Base-by-base conservation (phyloP, 2,888 invertebrate genomes). In the Drosophila nigritarsus region DNA sequence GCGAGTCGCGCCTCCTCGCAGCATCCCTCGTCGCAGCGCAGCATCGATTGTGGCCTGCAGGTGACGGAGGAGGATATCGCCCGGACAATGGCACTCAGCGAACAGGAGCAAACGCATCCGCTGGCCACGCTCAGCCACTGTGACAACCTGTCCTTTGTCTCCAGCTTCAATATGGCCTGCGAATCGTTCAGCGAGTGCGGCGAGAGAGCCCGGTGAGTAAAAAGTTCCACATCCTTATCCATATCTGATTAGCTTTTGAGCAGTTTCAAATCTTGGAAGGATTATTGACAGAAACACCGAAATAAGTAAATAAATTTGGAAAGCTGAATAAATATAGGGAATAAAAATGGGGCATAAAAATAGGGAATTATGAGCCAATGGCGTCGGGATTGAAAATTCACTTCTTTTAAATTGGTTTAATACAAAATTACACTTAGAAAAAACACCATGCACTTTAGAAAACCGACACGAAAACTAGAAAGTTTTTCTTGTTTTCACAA, bases 31-130 rank as follows among this genome's bases (percentile, higher is more conserved):
- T 97, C 97, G 24, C 97, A 97, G 55, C 91, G 92, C 49, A 92
- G 91, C 80, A 92, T 92, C 54, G 93, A 98, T 97, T 92, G 96
- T 70, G 98, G 97, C 84, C 94, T 98, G 63, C 98, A 98, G 94
- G 97, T 97, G 61, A 98, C 97, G 8, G 98, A 98, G 93, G 98
- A 98, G 93, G 98, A 98, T 91, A 98, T 98, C 73, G 97, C 97
- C 6, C 94, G 96, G 62, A 97, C 97, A 87, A 97, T 97, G 97
- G 68, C 75, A 18, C 56, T 51, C 54, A 60, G 78, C 2, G 65
- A 65, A 5, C 58, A 95, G 96, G 75, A 97, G 97, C 90, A 66
- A 0, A n/a, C 50, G 4, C 98, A 98, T 94, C 98, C 98, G 0
- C 93, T 98, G 58, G 94, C 98, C 81, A 97, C 98, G 84, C 94